Conservation (phyloP, 92 coral and sea anemone genomes). For the Paramuricea clavata region DNA sequence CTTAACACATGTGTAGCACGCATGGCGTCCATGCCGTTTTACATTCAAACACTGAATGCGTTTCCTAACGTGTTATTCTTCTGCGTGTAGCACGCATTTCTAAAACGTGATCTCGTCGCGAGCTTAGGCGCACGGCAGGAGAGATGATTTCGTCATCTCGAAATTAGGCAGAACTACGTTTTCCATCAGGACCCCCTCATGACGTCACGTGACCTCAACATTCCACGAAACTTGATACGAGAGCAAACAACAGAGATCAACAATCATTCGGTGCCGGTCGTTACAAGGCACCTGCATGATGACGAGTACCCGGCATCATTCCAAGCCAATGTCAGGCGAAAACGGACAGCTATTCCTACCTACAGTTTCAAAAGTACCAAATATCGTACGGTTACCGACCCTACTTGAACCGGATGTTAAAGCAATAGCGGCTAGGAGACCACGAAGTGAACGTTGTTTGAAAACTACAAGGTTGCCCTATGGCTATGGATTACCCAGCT, state of each 20-base stretch:
- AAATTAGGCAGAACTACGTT: no score
- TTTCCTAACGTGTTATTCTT: no score
- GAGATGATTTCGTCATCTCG: no score
- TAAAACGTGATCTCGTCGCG: no score
- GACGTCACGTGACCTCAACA: neutral
- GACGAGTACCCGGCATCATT: neutral
- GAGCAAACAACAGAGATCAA: neutral
- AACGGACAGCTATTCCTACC: neutral
- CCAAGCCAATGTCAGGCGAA: neutral
- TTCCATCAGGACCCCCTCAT: neutral
- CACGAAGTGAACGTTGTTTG: slow-evolving; percentile 24
- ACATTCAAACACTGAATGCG: no score
- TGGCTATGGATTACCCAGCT: neutral
- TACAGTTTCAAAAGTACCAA: neutral
- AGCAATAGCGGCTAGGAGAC: neutral
- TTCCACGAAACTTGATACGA: slow-evolving; percentile 1
- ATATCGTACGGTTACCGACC: neutral
- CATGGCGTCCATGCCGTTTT: no score
- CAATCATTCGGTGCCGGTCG: neutral
- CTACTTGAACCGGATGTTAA: neutral
- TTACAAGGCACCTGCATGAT: neutral
- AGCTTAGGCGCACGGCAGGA: no score
- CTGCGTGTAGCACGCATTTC: no score
- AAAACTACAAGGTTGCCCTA: neutral
- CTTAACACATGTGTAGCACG: no score